phyloP scores from a whole-genome alignment of 2,113 vertebrate species.

The Brachypodius melanocephalos region DNA sequence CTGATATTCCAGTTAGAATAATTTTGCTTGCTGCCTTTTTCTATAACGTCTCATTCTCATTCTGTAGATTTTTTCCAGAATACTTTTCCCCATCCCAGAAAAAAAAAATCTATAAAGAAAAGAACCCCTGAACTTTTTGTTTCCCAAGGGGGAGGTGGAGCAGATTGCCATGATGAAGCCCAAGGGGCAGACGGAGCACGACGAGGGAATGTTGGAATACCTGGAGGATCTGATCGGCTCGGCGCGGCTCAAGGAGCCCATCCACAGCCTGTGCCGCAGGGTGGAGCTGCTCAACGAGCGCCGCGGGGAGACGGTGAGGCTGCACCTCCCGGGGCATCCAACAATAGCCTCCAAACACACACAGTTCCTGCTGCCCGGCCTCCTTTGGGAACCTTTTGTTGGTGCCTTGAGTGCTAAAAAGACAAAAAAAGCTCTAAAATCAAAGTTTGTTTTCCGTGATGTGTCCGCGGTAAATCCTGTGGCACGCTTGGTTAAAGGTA shows the following conservation, averaged over 20 bases:
- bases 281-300: slow-evolving; percentile 91
- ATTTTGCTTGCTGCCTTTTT: neutral
- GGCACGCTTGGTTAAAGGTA: neutral
- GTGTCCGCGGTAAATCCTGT: neutral
- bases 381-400: rapidly evolving
- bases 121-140: neutral
- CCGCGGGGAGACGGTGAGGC: slow-evolving; percentile 90
- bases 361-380: neutral
- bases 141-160: slow-evolving; percentile 93
- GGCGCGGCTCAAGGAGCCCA: slow-evolving; percentile 90
- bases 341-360: neutral
- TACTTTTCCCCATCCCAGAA: neutral
- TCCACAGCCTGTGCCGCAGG: slow-evolving; percentile 81
- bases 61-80: neutral
- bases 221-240: slow-evolving; percentile 96
- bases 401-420: neutral
- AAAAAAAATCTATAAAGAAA: neutral
- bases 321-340: neutral
- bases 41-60: neutral
- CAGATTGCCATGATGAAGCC: slow-evolving; percentile 99
- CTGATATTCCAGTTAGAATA: neutral
- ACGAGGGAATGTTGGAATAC: slow-evolving; percentile 97
- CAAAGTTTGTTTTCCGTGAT: neutral
- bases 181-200: slow-evolving; percentile 92
- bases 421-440: neutral